Evolutionary conservation across 2,113 vertebrate species (phyloP), one percentile per base, ranked within the genome.

Genomic region (Danionella cerebrum): DNA sequence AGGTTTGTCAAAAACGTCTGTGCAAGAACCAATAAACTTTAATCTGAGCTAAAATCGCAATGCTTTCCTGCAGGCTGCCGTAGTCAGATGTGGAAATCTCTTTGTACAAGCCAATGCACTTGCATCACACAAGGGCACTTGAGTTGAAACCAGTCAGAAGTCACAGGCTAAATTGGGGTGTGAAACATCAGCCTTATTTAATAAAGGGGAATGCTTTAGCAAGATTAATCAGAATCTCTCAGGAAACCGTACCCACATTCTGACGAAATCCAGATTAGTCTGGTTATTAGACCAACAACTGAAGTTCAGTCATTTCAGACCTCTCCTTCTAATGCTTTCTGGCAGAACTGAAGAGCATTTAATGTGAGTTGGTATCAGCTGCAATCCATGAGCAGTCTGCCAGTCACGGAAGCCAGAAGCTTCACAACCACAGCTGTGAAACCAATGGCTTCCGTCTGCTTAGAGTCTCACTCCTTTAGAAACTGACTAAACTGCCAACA

Each of bases 371-470:
- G 50, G 29, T 44, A 57, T 68, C 48, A 52, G 53, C 11, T 31
- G 52, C 29, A 36, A 36, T 11, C 16, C 42, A 14, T 35, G 9
- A 64, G 8, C 12, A 64, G 44, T 48, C 42, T 35, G 38, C 57
- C 50, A 57, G 19, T n/a, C 68, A 24, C 25, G 19, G 31, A 5
- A 44, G 45, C 9, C 29, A 18, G 47, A 29, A n/a, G 16, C 45
- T 69, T 54, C 33, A 58, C n/a, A 69, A 62, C 10, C 72, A 54
- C 67, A 74, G 72, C 72, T 70, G 72, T 45, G 11, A 53, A 55
- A 50, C 53, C 19, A 29, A 21, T 47, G 39, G 38, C 54, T 31
- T 54, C 22, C 53, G 9, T 60, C 44, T 29, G 42, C 47, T 70
- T 35, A 27, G 3, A 60, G 39, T 57, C 63, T 63, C 36, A 57